These are phyloP conservation scores for Micropoecilia bifurca DNA, from an alignment of 2,797 vertebrate species.

Conservation along the genomic window DNA sequence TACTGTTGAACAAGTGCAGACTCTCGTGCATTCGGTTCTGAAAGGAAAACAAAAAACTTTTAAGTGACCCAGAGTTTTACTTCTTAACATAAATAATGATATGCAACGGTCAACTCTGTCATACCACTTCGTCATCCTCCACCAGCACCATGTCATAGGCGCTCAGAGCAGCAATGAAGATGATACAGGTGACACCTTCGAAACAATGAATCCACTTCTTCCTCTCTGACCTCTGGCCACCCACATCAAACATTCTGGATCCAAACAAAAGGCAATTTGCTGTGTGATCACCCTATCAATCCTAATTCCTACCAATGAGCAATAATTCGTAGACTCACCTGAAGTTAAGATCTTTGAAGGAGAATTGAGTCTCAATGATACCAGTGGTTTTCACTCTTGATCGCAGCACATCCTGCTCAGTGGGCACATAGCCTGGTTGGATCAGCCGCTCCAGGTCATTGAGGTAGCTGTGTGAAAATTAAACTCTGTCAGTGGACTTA, in stretches of 20 bases:
- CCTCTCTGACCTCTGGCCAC: slow-evolving; percentile 95
- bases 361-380: slow-evolving; percentile 95
- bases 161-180: slow-evolving; percentile 97
- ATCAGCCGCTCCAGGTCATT: slow-evolving; percentile 92
- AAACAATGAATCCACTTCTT: slow-evolving; percentile 99
- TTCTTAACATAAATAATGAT: background rate
- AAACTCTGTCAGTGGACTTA: background rate
- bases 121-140: slow-evolving; percentile 98
- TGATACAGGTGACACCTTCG: slow-evolving; percentile 98
- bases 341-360: slow-evolving; percentile 96
- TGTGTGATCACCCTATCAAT: background rate
- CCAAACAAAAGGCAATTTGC: slow-evolving; percentile 3
- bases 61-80: background rate
- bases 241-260: slow-evolving; percentile 97
- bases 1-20: slow-evolving; percentile 99
- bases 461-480: slow-evolving; percentile 85
- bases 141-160: slow-evolving; percentile 99
- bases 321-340: slow-evolving; percentile 77
- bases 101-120: slow-evolving; percentile 29
- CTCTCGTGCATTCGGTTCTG: slow-evolving; percentile 99
- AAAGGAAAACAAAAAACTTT: slow-evolving; percentile 27
- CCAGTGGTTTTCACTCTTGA: slow-evolving; percentile 98
- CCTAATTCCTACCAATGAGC: background rate
- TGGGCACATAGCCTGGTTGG: slow-evolving; percentile 92
- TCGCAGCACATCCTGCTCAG: slow-evolving; percentile 95